phyloP scores from a whole-genome alignment of 92 coral and sea anemone genomes.

The Siderastrea radians region DNA sequence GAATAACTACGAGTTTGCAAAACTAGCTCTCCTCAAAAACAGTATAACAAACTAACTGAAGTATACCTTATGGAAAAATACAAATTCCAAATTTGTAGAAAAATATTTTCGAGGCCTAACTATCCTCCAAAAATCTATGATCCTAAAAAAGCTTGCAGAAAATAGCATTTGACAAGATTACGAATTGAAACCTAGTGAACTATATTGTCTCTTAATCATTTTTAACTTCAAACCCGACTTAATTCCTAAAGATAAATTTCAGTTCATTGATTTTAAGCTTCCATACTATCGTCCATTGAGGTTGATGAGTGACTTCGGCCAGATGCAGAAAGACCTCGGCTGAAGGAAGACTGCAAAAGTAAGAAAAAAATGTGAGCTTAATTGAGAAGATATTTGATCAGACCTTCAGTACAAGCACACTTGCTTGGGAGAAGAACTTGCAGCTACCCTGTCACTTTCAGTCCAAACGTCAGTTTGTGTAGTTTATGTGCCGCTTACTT shows the following conservation, averaged over 20 bases:
- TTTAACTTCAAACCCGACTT: conserved; percentile 1
- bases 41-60: background rate
- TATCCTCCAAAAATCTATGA: conserved; percentile 20
- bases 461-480: too few species aligned
- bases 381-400: background rate
- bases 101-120: conserved; percentile 23
- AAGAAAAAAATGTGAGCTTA: background rate
- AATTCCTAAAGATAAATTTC: conserved; percentile 27
- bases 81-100: conserved; percentile 44
- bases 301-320: conserved; percentile 62
- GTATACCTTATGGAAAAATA: conserved; percentile 12
- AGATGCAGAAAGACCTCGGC: conserved; percentile 49
- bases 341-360: conserved; percentile 38
- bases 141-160: background rate
- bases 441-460: too few species aligned
- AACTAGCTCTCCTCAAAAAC: conserved; percentile 1
- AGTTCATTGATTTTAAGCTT: conserved; percentile 41
- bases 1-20: conserved; percentile 23
- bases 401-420: background rate
- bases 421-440: background rate
- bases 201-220: conserved; percentile 31
- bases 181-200: conserved; percentile 48
- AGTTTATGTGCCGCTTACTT: background rate
- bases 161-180: conserved; percentile 25
- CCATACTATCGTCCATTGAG: conserved; percentile 62